Base-by-base conservation (phyloP, 1,140 invertebrate species). In the Philopotamus ludificatus region DNA sequence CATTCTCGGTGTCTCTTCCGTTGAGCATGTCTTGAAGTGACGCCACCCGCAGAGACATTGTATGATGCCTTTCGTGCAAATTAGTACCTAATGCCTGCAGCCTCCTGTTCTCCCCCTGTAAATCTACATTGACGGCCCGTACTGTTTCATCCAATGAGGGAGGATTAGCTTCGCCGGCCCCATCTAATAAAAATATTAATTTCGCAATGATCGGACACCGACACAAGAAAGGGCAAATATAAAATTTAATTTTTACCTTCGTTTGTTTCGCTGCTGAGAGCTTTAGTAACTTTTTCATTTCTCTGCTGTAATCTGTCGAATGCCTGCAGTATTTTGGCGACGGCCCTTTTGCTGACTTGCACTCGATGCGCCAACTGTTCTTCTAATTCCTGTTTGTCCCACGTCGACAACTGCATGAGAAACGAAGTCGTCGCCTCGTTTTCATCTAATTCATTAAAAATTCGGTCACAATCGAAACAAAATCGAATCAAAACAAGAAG, bases 341-440 rank as follows among this genome's bases (percentile, higher is more conserved):
- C 95, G 22, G 95, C 95, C 70, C 95, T 81, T 72, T 93, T 93
- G 12, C 92, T 94, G 4, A 95, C 92, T 81, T 94, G 90, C 64
- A 98, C 95, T 61, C 95, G 81, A 79, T 97, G 95, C 1, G 94
- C 93, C 18, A 98, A 83, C 76, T 97, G 95, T 70, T 97, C 94
- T 77, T 98, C 95, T 57, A 98, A 79, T 76, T 99, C 96, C 74
- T 97, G 93, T 74, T 96, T 96, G 76, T 99, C 95, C 95, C 95
- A 98, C 9, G 95, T 97, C 20, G 95, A 97, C n/a, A 99, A 77
- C 73, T 97, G 91, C 77, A 95, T 92, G 15, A 98, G 83, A 77
- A 98, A 98, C 26, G 95, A 97, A 39, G 94, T 98, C 7, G 95
- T 97, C 0, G 94, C 94, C 81, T 96, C 94, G 82, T 93, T 95